phyloP scores from a whole-genome alignment of 1,140 invertebrate genomes.

The Neodiprion virginianus region DNA sequence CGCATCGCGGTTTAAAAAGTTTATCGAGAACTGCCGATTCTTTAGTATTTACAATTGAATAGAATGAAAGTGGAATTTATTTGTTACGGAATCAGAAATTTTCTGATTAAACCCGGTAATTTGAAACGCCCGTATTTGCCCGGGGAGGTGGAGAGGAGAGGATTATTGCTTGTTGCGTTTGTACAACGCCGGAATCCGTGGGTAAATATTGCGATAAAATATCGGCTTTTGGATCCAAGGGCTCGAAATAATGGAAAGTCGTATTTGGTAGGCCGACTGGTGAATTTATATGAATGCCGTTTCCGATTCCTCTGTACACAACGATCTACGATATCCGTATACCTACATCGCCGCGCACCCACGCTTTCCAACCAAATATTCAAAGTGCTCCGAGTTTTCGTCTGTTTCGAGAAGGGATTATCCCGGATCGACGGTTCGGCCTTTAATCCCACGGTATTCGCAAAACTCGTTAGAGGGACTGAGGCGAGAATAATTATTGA shows the following conservation, averaged over 20 bases:
- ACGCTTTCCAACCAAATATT: not conserved
- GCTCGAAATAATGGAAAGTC: not conserved
- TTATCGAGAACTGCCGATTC: too few relatives aligned
- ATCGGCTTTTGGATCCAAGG: not conserved
- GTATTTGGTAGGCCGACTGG: not conserved
- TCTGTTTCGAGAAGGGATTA: not conserved
- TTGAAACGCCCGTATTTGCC: too few relatives aligned
- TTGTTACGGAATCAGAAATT: too few relatives aligned
- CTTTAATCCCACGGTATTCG: not conserved
- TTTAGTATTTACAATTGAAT: too few relatives aligned
- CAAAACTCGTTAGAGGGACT: not conserved
- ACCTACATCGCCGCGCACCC: not conserved
- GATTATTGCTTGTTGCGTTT: too few relatives aligned
- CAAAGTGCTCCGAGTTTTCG: conserved; percentile 5
- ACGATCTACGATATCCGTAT: not conserved
- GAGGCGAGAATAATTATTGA: conserved; percentile 5
- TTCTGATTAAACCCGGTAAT: too few relatives aligned
- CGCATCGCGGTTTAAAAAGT: too few relatives aligned
- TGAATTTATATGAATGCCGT: not conserved
- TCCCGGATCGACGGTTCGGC: not conserved
- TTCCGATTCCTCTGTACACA: not conserved
- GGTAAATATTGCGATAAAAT: not conserved
- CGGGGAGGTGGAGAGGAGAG: too few relatives aligned
- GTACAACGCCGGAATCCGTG: not conserved
- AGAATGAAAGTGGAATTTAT: too few relatives aligned